Base-by-base conservation (phyloP, 2,888 invertebrate species). In the Drosophila anomalata region DNA sequence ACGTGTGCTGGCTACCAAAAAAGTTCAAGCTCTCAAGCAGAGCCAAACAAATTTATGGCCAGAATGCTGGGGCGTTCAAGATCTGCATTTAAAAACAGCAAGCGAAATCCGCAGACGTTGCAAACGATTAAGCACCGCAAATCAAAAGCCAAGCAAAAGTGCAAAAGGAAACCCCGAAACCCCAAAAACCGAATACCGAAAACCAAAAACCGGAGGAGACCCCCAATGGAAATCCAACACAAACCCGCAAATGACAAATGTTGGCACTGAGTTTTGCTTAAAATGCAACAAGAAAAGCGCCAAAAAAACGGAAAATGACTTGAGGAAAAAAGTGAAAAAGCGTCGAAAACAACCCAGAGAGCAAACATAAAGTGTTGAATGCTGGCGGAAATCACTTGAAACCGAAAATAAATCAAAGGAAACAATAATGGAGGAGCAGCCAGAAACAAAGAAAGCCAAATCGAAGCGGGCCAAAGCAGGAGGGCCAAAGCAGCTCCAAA, bases 361-460 rank as follows among this genome's bases (percentile, higher is more conserved):
- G 61, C 78, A 84, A 81, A 78, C 69, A 75, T 68, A 77, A 79
- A 76, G 88, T 86, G 88, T 83, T 83, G 87, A 84, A 86, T 75
- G 79, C 76, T 52, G 70, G 76, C 87, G 88, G 84, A 88, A 85
- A 85, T 85, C 88, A 86, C 88, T 85, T 85, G 87, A 88, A 85
- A 83, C 78, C 74, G 80, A 75, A 72, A 58, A 85, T 85, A 88
- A 85, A 88, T 85, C 84, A 85, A 88, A 84, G 65, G 56, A 70
- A 85, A 78, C 86, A 81, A 82, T 82, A 87, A 82, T 75, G 82
- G 75, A 47, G 53, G 53, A 65, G 63, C 63, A 70, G 57, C 31
- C 58, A 54, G 46, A 59, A 55, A 59, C 68, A 73, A 73, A 48
- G 50, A 9, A 62, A 46, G 56, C 60, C 58, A 65, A 58, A 63